These are phyloP conservation scores for Clarias fuscus DNA, from an alignment of 2,797 vertebrate genomes.

Conservation along the genomic window DNA sequence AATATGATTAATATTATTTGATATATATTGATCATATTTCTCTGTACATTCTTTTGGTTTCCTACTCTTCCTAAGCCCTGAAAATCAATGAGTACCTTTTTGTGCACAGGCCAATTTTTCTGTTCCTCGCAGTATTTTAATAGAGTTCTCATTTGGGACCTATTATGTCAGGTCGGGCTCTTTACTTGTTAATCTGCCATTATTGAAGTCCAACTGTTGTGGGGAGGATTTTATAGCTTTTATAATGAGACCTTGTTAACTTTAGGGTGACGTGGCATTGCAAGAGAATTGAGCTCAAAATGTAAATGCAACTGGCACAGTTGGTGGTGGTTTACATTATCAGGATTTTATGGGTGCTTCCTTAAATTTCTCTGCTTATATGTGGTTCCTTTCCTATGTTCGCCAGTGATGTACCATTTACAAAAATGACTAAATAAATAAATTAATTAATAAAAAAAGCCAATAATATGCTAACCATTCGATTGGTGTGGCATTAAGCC, in stretches of 20 bases:
- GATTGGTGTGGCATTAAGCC: no score
- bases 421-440: neutral
- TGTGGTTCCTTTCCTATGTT: neutral
- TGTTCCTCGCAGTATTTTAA: constrained; percentile 33
- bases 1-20: constrained; percentile 28
- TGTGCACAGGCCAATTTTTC: constrained; percentile 8
- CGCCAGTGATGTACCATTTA: neutral
- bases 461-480: neutral
- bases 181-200: constrained; percentile 49
- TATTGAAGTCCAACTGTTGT: constrained; percentile 35
- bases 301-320: constrained; percentile 26
- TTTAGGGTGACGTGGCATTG: constrained; percentile 18
- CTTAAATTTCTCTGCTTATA: neutral
- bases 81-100: neutral
- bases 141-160: constrained; percentile 35
- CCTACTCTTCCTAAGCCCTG: neutral
- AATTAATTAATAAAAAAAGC: neutral
- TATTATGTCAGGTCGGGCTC: constrained; percentile 41
- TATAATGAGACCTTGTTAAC: constrained; percentile 49
- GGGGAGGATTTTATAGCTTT: constrained; percentile 33
- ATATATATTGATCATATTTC: constrained; percentile 20
- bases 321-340: constrained; percentile 25
- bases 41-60: constrained; percentile 8
- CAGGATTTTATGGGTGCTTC: constrained; percentile 9
- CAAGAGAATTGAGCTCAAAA: constrained; percentile 18